Percentiles rank a stretch among this genome's conserved stretches.
Evolutionary conservation across 2,113 vertebrate genomes (phyloP).

Genomic region (Sakesphorus luctuosus): DNA sequence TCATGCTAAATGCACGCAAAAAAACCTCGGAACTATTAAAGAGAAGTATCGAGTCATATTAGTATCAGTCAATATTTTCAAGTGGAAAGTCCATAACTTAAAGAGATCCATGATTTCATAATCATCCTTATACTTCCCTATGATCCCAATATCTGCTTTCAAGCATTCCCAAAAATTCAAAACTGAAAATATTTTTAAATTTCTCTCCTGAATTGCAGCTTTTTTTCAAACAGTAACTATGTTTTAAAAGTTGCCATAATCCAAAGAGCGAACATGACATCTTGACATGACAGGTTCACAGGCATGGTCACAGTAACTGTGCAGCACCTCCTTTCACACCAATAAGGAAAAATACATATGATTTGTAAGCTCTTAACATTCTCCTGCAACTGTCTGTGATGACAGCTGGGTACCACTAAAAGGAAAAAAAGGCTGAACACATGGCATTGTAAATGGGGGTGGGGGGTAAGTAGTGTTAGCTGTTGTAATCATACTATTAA

Average conservation of each 20-base stretch:
- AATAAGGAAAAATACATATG: neutral
- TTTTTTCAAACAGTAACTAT: neutral
- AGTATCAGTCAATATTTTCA: neutral
- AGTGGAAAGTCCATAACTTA: neutral
- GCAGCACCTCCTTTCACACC: neutral
- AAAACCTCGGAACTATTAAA: rapidly evolving
- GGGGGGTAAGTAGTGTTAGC: constrained; percentile 13
- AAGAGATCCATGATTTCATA: neutral
- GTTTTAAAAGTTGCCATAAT: neutral
- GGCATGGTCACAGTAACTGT: neutral
- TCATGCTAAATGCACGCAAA: neutral
- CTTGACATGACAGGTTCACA: neutral
- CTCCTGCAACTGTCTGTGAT: neutral
- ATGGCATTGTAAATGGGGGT: constrained; percentile 8
- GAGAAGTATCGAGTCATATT: neutral
- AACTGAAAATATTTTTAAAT: neutral
- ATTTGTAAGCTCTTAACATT: constrained; percentile 1
- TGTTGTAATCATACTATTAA: constrained; percentile 59
- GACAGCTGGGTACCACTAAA: neutral
- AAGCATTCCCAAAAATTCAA: neutral
- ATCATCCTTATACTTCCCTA: neutral
- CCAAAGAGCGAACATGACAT: neutral
- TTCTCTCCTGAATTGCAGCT: neutral
- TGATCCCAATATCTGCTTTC: neutral
- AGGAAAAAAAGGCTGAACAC: constrained; percentile 33